Evolutionary conservation across 2,888 invertebrate species (phyloP).

Genomic region (Orgyia antiqua): DNA sequence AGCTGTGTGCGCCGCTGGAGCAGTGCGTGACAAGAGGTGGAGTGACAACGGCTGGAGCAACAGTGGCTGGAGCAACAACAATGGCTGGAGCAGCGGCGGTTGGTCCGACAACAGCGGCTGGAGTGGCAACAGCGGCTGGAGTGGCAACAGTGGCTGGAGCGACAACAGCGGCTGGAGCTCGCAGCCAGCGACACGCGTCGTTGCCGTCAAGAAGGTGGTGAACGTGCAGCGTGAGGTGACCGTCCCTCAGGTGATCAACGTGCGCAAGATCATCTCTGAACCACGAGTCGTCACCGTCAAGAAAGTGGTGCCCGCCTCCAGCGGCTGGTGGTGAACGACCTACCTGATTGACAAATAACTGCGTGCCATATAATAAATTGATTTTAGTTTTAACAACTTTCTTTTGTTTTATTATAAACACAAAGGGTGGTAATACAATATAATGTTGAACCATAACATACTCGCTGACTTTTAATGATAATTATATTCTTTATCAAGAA

Average conservation of each 20-base stretch:
- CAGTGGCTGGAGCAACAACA: not conserved
- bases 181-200: slow-evolving; percentile 30
- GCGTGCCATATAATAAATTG: too few relatives aligned
- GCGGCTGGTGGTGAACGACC: too few relatives aligned
- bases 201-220: slow-evolving; percentile 36
- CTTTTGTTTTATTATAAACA: too few relatives aligned
- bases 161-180: slow-evolving; percentile 6
- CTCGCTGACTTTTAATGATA: too few relatives aligned
- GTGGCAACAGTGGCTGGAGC: slow-evolving; percentile 1
- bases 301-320: slow-evolving; percentile 33
- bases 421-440: too few relatives aligned
- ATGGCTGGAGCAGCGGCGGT: slow-evolving; percentile 3
- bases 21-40: slow-evolving; percentile 20
- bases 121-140: not conserved
- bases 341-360: too few relatives aligned
- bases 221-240: slow-evolving; percentile 37
- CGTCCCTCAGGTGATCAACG: slow-evolving; percentile 37
- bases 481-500: too few relatives aligned
- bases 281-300: slow-evolving; percentile 47
- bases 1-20: slow-evolving; percentile 13
- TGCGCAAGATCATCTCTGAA: slow-evolving; percentile 44
- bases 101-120: slow-evolving; percentile 7
- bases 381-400: too few relatives aligned
- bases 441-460: too few relatives aligned
- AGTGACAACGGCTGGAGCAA: not conserved